Conservation (phyloP, 2,113 vertebrate genomes). For the Salvelinus namaycush region DNA sequence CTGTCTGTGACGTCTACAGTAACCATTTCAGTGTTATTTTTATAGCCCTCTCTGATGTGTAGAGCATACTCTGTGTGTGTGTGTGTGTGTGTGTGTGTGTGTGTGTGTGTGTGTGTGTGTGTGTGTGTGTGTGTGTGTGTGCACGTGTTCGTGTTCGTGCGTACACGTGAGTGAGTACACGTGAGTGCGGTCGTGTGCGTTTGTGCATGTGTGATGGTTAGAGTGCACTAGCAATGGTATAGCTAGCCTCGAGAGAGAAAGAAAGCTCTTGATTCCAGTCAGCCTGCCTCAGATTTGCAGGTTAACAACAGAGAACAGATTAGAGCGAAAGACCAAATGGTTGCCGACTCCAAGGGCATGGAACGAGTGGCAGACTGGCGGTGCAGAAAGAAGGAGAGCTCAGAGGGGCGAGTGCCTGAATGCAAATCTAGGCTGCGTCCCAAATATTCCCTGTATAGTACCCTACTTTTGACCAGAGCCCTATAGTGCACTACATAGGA, state of each 20-base stretch:
- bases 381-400: background rate
- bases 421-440: constrained; percentile 3
- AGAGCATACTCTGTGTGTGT: background rate
- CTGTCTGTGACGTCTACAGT: background rate
- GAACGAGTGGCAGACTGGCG: constrained; percentile 2
- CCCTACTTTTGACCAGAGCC: background rate
- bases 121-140: too few relatives aligned
- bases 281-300: constrained; percentile 35
- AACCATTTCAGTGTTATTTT: background rate
- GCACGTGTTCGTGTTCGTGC: too few relatives aligned
- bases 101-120: too few relatives aligned
- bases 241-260: background rate
- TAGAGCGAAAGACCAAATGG: constrained; percentile 28
- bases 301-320: constrained; percentile 19
- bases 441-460: background rate
- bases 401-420: constrained; percentile 30
- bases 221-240: background rate
- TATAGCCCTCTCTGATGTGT: background rate
- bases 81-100: too few relatives aligned
- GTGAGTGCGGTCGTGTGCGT: too few relatives aligned
- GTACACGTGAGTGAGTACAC: too few relatives aligned
- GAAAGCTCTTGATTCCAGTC: constrained; percentile 27
- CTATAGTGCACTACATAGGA: background rate
- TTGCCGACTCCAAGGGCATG: constrained; percentile 19
- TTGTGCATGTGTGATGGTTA: background rate